Evolutionary conservation across 2,888 invertebrate genomes (phyloP), one percentile per base, ranked within the genome.

Genomic region (Chrysolina oricalcia): DNA sequence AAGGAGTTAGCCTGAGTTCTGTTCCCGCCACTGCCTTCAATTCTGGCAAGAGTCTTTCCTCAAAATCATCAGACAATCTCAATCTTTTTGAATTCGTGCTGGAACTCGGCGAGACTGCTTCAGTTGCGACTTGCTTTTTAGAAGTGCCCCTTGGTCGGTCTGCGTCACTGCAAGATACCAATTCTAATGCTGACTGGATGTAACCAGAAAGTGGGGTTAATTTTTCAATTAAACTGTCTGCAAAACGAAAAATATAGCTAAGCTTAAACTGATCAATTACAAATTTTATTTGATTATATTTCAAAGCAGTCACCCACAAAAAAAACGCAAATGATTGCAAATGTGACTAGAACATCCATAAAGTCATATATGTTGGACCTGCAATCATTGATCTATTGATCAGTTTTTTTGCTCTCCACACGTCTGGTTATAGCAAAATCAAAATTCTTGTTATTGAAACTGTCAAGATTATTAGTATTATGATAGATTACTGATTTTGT

Each of bases 11-110:
- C 71, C 95, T 91, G 72, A 98, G 91, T 70, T 94, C 94, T 59
- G 96, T 95, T 27, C 96, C 97, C 80, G 94, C 93, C 27, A 92
- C 92, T 10, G 95, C 93, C 86, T 94, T 94, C 85, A 98, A 92
- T 83, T 95, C 89, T 0, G 98, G 98, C 70, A 99, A 89, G 84
- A 96, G 91, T 56, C 93, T 91, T 84, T 94, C 92, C 85, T 96
- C 95, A 79, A 90, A 90, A 77, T 93, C 92, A 81, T 92, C 92
- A 86, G 90, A 81, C 86, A 87, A 84, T 83, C 89, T 81, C 85
- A 87, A 85, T 85, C 89, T 83, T 86, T 89, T 87, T 70, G 80
- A 79, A 65, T 73, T 79, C 75, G 79, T 81, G 53, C 73, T 64
- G 50, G 74, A 81, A 21, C 73, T 78, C 56, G 81, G 41, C 19